Conservation (phyloP, 2,888 invertebrate species). For the Lochmaea crataegi region DNA sequence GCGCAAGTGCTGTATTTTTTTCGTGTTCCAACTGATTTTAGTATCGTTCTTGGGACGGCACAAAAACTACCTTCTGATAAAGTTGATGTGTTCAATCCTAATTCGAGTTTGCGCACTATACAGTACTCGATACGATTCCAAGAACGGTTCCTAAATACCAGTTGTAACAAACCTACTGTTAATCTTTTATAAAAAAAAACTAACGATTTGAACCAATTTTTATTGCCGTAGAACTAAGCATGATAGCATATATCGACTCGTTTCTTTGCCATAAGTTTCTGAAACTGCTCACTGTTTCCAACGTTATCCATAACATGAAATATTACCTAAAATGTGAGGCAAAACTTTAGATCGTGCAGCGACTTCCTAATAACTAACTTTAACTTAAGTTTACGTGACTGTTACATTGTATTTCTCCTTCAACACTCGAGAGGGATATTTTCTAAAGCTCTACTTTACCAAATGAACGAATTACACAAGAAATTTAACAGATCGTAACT, state of each 20-base stretch:
- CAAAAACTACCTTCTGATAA: no score
- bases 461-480: constrained; percentile 17
- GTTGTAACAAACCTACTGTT: no score
- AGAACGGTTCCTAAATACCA: no score
- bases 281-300: not conserved
- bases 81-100: no score
- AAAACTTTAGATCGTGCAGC: constrained; percentile 32
- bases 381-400: constrained; percentile 35
- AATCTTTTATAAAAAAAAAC: no score
- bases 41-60: no score
- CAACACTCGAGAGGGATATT: constrained; percentile 32
- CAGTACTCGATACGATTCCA: no score
- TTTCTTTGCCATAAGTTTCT: not conserved
- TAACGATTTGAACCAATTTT: not conserved
- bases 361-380: constrained; percentile 35
- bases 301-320: constrained; percentile 26
- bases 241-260: not conserved
- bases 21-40: no score
- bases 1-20: no score
- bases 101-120: no score
- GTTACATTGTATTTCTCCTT: constrained; percentile 33
- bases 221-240: not conserved
- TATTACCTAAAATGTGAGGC: constrained; percentile 30
- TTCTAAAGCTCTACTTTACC: constrained; percentile 28
- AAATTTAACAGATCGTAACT: constrained; percentile 12